phyloP scores from a whole-genome alignment of 2,113 vertebrate genomes.

The Pycnonotus jocosus region DNA sequence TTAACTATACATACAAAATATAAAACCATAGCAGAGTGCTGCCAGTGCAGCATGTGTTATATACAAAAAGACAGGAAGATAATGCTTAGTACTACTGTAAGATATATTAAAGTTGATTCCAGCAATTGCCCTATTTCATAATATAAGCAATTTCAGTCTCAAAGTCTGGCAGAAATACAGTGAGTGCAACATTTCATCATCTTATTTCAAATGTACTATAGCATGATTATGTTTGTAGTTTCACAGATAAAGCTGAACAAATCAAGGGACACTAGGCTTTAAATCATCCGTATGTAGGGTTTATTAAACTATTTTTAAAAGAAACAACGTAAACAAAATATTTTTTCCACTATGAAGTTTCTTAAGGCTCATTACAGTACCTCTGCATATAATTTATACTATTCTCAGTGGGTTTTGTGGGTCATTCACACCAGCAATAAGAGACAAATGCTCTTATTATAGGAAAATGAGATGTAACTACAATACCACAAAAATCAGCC shows the following conservation, averaged over 20 bases:
- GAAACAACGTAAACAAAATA: not conserved
- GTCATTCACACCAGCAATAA: not conserved
- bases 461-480: not conserved
- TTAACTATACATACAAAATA: constrained; percentile 12
- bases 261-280: not conserved
- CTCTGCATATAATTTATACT: not conserved
- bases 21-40: not conserved
- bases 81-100: not conserved
- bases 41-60: not conserved
- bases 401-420: not conserved
- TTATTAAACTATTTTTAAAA: constrained; percentile 22
- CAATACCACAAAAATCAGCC: not conserved
- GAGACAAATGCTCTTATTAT: not conserved
- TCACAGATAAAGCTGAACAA: constrained; percentile 6
- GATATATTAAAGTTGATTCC: constrained; percentile 10
- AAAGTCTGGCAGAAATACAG: constrained; percentile 34
- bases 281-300: not conserved
- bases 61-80: not conserved
- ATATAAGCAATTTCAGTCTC: constrained; percentile 3
- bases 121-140: constrained; percentile 28
- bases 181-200: not conserved
- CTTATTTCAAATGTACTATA: not conserved
- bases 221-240: not conserved
- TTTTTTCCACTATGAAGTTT: not conserved
- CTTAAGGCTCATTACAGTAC: not conserved